Percentiles rank a stretch among this genome's conserved stretches.
Evolutionary conservation across 2,113 vertebrate species (phyloP).

Genomic region (Neofelis nebulosa): DNA sequence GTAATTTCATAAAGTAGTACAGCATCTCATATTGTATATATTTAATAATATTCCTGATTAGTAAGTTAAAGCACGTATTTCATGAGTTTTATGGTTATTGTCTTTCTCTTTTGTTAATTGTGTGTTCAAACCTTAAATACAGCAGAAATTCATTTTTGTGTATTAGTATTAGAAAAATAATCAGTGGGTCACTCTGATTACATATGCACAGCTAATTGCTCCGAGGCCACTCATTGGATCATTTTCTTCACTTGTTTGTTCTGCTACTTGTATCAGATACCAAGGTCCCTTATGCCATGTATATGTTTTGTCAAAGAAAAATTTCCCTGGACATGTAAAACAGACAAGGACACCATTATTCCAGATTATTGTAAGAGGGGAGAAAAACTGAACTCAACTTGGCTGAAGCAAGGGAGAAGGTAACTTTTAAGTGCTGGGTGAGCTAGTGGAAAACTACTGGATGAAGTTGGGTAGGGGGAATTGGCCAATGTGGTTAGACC

Average conservation of each 20-base stretch:
- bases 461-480: neutral
- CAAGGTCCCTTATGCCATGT: neutral
- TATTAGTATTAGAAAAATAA: neutral
- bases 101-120: neutral
- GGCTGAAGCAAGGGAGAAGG: neutral
- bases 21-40: neutral
- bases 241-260: neutral
- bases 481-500: neutral
- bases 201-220: neutral
- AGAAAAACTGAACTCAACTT: neutral
- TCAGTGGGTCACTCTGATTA: neutral
- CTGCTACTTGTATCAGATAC: neutral
- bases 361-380: neutral
- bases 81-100: neutral
- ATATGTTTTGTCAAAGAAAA: neutral
- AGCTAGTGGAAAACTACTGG: neutral
- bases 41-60: neutral
- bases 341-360: neutral
- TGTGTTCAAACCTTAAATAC: neutral
- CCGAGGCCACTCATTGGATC: neutral
- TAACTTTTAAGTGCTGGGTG: neutral
- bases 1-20: neutral
- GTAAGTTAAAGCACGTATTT: neutral
- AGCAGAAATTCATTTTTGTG: neutral
- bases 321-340: neutral